Evolutionary conservation across 92 coral and sea anemone species (phyloP).

Genomic region (Micromussa lordhowensis): DNA sequence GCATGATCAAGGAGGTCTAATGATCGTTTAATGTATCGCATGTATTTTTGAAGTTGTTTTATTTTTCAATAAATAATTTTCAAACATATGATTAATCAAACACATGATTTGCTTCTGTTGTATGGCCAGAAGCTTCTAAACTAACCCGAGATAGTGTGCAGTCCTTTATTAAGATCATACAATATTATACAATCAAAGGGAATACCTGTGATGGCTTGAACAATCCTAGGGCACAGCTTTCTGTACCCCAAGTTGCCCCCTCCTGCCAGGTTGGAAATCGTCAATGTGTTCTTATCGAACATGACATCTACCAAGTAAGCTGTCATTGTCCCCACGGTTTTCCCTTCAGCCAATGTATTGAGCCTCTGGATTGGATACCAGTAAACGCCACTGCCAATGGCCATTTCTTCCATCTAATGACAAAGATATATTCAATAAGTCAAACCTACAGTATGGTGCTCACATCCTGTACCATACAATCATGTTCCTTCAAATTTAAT

Average conservation of each 20-base stretch:
- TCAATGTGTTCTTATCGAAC: neutral
- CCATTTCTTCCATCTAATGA: constrained; percentile 13
- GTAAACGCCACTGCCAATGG: neutral
- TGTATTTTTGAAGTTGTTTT: too few species aligned
- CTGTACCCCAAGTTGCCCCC: neutral
- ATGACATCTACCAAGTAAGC: neutral
- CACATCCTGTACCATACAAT: too few species aligned
- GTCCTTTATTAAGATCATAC: too few species aligned
- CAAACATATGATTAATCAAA: too few species aligned
- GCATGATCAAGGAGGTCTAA: too few species aligned
- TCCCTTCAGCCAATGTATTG: neutral
- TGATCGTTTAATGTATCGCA: too few species aligned
- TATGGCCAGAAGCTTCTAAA: too few species aligned
- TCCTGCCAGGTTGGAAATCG: neutral
- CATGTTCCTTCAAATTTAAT: too few species aligned
- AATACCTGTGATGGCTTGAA: neutral
- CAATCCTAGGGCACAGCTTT: neutral
- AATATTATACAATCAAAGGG: neutral
- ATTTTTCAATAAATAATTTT: too few species aligned
- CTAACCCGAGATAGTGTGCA: too few species aligned
- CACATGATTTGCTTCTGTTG: too few species aligned
- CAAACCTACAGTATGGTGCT: too few species aligned
- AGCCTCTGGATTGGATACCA: neutral
- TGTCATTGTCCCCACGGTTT: neutral
- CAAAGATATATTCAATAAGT: neutral